phyloP scores from a whole-genome alignment of 2,113 vertebrate species.

The Gopherus evgoodei region DNA sequence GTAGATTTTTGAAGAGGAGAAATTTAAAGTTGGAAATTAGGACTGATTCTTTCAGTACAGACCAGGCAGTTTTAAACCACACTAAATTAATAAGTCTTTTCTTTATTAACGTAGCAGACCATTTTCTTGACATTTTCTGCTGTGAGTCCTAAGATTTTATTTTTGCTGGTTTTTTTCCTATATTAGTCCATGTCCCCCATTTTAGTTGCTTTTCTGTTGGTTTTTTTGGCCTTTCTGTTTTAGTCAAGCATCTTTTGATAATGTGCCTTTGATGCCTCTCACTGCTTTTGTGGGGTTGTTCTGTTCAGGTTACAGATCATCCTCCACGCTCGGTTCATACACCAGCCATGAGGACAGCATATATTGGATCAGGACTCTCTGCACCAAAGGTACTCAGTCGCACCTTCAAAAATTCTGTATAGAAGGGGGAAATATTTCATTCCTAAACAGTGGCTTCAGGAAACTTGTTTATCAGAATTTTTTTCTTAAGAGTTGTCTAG shows the following conservation, averaged over 20 bases:
- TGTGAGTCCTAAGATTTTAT: not conserved
- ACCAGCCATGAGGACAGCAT: constrained; percentile 89
- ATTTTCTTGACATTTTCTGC: not conserved
- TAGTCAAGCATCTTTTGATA: not conserved
- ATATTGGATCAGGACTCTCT: constrained; percentile 88
- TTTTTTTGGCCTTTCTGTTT: constrained; percentile 5
- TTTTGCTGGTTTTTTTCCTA: not conserved
- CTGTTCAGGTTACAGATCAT: constrained; percentile 87
- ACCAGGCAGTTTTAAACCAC: not conserved
- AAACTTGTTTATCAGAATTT: not conserved
- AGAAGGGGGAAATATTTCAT: not conserved
- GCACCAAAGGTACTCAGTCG: constrained; percentile 86
- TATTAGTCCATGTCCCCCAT: not conserved
- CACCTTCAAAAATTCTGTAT: accelerated
- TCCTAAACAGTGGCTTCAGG: not conserved
- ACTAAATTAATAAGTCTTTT: constrained; percentile 8
- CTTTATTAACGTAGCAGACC: not conserved
- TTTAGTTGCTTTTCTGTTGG: not conserved
- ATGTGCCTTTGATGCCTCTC: constrained; percentile 32
- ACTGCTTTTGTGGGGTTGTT: constrained; percentile 6
- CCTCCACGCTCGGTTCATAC: constrained; percentile 88
- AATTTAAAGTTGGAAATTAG: not conserved
- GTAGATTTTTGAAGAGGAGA: not conserved
- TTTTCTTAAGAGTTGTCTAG: not conserved
- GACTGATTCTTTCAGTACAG: not conserved